phyloP scores from a whole-genome alignment of 2,888 invertebrate species.

The Colostygia pectinataria region DNA sequence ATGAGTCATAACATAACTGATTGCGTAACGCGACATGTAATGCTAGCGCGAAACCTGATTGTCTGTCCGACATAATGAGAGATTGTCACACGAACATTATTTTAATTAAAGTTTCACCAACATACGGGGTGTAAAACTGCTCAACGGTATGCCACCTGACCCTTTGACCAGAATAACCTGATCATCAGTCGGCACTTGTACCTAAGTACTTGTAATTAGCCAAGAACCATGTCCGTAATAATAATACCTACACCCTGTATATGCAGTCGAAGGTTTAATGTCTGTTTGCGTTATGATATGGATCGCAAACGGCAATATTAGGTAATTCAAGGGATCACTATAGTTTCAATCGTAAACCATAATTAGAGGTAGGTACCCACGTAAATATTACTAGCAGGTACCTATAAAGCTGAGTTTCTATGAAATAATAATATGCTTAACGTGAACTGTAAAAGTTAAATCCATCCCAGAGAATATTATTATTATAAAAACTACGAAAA shows the following conservation, averaged over 20 bases:
- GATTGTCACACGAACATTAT: constrained; percentile 36
- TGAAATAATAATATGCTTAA: no score
- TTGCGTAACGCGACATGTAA: constrained; percentile 14
- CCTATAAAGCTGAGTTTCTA: no score
- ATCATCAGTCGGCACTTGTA: no score
- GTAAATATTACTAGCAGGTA: no score
- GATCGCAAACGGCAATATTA: constrained; percentile 52
- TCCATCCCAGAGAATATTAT: background rate
- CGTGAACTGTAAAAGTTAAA: no score
- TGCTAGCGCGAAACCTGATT: constrained; percentile 17
- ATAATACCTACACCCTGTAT: constrained; percentile 11
- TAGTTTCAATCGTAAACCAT: constrained; percentile 55
- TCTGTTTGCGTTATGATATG: constrained; percentile 42
- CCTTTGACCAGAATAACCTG: background rate
- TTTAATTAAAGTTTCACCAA: constrained; percentile 34
- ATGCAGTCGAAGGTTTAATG: constrained; percentile 34
- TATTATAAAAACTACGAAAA: constrained; percentile 1
- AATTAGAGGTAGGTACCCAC: no score
- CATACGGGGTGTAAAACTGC: constrained; percentile 15
- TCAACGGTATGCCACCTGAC: background rate
- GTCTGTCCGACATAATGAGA: constrained; percentile 26
- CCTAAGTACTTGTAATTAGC: background rate
- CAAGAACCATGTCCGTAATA: background rate
- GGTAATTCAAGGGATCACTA: constrained; percentile 47
- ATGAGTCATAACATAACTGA: constrained; percentile 7